Evolutionary conservation across 2,888 invertebrate genomes (phyloP).

Genomic region (Oscheius sp.): DNA sequence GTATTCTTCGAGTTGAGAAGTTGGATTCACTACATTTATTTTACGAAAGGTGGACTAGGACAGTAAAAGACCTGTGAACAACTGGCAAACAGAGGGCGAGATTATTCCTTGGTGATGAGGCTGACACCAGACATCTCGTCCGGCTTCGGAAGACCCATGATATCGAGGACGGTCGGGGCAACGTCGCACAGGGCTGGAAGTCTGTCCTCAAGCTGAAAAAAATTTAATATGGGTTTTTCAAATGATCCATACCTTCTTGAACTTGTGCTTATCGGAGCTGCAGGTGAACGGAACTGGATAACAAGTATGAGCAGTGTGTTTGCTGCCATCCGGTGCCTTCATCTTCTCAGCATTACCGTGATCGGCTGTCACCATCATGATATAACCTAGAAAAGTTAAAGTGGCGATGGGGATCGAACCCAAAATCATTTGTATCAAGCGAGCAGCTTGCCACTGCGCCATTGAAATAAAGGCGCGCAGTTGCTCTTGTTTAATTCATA

Average conservation of each 20-base stretch:
- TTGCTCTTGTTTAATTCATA: no score
- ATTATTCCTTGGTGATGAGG: conserved; percentile 47
- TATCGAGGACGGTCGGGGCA: conserved; percentile 74
- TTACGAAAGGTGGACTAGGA: no score
- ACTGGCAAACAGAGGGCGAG: no score
- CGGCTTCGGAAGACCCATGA: conserved; percentile 74
- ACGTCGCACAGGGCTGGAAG: conserved; percentile 75
- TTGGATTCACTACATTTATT: no score
- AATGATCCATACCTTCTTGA: conserved; percentile 51
- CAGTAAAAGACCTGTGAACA: no score
- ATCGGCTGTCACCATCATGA: conserved; percentile 68
- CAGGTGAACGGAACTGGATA: conserved; percentile 72
- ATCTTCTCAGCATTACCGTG: conserved; percentile 76
- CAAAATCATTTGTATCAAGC: conserved; percentile 10
- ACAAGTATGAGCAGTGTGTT: conserved; percentile 76
- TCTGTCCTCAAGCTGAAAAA: conserved; percentile 57
- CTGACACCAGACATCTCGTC: conserved; percentile 70
- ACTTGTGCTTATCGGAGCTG: conserved; percentile 61
- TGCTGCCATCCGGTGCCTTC: conserved; percentile 74
- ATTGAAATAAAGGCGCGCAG: no score
- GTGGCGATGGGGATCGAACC: background rate
- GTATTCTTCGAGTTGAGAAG: no score
- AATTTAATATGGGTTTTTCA: background rate
- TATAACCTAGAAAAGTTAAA: conserved; percentile 41
- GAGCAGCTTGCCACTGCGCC: no score